These are phyloP conservation scores for Torymus texanus DNA, from an alignment of 2,888 invertebrate genomes.

Conservation along the genomic window DNA sequence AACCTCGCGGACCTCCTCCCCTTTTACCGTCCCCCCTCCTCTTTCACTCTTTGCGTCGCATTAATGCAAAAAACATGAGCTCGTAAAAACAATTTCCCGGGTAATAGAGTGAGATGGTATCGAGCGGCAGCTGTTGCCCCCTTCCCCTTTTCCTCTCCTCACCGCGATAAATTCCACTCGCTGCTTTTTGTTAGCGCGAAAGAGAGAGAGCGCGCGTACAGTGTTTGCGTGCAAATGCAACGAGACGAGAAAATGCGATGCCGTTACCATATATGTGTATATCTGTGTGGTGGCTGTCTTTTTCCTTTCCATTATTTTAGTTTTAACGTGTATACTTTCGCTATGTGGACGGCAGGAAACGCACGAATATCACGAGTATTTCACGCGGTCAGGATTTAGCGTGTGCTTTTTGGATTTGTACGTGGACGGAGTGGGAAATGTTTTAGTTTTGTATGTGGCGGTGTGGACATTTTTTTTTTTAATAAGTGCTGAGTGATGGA, in stretches of 20 bases:
- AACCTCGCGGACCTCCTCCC: not conserved
- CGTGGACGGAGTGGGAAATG: too few species aligned
- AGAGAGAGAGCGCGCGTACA: not conserved
- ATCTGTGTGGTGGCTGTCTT: not conserved
- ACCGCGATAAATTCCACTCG: conserved; percentile 38
- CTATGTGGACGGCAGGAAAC: not conserved
- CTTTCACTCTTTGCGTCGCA: not conserved
- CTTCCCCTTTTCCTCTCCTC: not conserved
- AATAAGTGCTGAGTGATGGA: too few species aligned
- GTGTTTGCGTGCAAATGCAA: conserved; percentile 39
- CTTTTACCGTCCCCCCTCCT: not conserved
- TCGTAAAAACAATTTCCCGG: conserved; percentile 48
- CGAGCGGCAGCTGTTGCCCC: conserved; percentile 41
- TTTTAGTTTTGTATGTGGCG: too few species aligned
- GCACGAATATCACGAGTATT: conserved; percentile 3
- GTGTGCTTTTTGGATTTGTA: conserved; percentile 10
- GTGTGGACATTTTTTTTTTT: too few species aligned
- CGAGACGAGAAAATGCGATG: conserved; percentile 27
- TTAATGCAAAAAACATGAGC: conserved; percentile 50
- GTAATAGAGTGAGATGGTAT: conserved; percentile 45
- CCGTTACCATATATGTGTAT: too few species aligned
- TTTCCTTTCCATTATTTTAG: conserved; percentile 3
- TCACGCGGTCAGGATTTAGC: not conserved
- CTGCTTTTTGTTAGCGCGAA: conserved; percentile 6
- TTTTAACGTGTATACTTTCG: not conserved